Conservation (phyloP, 2,113 vertebrate species). For the Ceratotherium simum region DNA sequence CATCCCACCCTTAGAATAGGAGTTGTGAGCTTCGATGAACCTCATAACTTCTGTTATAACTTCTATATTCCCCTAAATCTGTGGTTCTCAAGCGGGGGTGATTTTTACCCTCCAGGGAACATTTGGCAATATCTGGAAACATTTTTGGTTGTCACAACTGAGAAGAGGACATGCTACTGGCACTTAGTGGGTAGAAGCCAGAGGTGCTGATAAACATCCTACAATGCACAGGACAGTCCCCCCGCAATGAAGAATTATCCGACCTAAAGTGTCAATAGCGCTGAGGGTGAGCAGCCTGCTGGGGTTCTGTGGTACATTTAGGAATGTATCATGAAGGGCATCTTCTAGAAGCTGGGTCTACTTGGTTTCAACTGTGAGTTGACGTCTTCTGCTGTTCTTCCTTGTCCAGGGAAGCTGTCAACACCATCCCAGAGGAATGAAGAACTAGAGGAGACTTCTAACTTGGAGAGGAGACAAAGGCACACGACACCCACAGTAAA, state of each 20-base stretch:
- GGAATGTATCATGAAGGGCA: rapidly evolving
- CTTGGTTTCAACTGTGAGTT: neutral
- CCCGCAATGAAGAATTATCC: neutral
- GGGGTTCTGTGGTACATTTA: neutral
- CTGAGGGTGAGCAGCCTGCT: rapidly evolving
- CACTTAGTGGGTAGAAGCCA: neutral
- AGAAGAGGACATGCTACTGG: neutral
- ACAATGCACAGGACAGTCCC: neutral
- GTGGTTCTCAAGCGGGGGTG: neutral
- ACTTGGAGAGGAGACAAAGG: neutral
- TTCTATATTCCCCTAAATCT: neutral
- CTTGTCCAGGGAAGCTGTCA: neutral
- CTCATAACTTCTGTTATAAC: neutral
- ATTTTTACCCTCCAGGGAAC: too few species aligned
- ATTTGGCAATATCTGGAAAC: neutral
- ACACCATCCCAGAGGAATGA: neutral
- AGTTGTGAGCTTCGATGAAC: neutral
- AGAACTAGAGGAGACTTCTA: rapidly evolving
- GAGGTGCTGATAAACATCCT: too few species aligned
- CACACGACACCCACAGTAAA: rapidly evolving
- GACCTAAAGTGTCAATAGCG: neutral
- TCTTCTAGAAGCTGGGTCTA: neutral
- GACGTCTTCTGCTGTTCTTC: neutral
- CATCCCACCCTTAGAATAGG: neutral
- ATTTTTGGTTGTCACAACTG: neutral